Conservation (phyloP, 2,797 vertebrate genomes). For the Borostomias antarcticus region DNA sequence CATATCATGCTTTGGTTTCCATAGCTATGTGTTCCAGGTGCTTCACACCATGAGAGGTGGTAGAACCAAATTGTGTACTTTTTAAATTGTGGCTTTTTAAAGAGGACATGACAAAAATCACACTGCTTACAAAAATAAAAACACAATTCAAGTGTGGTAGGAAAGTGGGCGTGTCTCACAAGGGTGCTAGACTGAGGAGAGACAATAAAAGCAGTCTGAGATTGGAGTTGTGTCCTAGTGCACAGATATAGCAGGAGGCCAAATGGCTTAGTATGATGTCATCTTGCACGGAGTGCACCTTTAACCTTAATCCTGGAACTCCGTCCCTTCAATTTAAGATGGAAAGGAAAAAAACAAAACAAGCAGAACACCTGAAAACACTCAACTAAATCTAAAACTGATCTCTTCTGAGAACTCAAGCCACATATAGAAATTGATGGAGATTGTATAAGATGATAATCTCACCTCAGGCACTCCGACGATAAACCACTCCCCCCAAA, state of each 20-base stretch:
- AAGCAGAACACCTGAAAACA: background rate
- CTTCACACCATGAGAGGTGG: constrained; percentile 24
- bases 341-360: background rate
- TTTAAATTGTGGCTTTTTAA: background rate
- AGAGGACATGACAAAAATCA: background rate
- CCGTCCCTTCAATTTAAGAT: background rate
- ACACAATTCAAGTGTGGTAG: background rate
- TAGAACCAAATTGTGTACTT: constrained; percentile 3
- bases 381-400: background rate
- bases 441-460: constrained; percentile 47
- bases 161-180: background rate
- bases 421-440: constrained; percentile 32
- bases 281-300: background rate
- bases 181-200: background rate
- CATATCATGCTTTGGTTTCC: constrained; percentile 59
- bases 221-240: background rate
- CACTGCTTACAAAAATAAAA: constrained; percentile 7
- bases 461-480: constrained; percentile 28
- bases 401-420: background rate
- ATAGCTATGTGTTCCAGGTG: constrained; percentile 35
- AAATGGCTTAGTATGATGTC: background rate
- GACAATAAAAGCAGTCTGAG: background rate
- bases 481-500: constrained; percentile 33
- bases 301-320: background rate
- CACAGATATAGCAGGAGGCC: background rate